Evolutionary conservation across 2,113 vertebrate species (phyloP), one percentile per base, ranked within the genome.

Genomic region (Smithornis capensis): DNA sequence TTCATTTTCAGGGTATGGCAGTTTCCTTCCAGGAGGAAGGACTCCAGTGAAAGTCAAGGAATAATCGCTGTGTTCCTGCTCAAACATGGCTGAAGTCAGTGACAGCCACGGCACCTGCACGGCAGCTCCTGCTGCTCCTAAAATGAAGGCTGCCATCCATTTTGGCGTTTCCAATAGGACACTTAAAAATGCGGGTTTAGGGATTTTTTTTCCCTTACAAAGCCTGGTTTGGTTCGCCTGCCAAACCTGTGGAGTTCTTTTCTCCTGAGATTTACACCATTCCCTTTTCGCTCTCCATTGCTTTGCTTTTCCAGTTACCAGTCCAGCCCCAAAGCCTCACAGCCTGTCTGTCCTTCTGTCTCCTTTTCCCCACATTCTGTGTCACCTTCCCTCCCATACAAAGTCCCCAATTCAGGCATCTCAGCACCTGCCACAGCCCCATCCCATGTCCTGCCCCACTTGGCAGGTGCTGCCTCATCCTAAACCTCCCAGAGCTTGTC

Each of bases 91-190:
- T 70, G 91, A 92, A 92, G 63, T 2, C 24, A 71, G 75, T 10
- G 57, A 23, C 76, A 83, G 76, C 53, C 70, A 35, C n/a, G 19
- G 69, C 90, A 88, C 91, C 93, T 69, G 84, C 35, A 33, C 53
- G 0, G 88, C 96, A 88, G 93, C 91, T 90, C 91, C 71, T 25
- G 78, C 86, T 60, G 63, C 94, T 81, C 76, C 93, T 81, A 89
- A 91, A 86, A 95, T 91, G 93, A 91, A 87, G 90, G 91, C 91
- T 91, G 89, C 71, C 89, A 78, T 94, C 92, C 93, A 89, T 94
- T 89, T 91, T 87, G 93, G 64, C 2, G 2, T 14, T 83, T 29
- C 49, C 9, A 13, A 44, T 0, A 24, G 0, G 2, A 67, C 33
- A 2, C 11, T 59, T 19, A 12, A 60, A 87, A 80, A 23, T 0